Evolutionary conservation across 2,113 vertebrate species (phyloP), one percentile per base, ranked within the genome.

Genomic region (Macheiramphus alcinus): DNA sequence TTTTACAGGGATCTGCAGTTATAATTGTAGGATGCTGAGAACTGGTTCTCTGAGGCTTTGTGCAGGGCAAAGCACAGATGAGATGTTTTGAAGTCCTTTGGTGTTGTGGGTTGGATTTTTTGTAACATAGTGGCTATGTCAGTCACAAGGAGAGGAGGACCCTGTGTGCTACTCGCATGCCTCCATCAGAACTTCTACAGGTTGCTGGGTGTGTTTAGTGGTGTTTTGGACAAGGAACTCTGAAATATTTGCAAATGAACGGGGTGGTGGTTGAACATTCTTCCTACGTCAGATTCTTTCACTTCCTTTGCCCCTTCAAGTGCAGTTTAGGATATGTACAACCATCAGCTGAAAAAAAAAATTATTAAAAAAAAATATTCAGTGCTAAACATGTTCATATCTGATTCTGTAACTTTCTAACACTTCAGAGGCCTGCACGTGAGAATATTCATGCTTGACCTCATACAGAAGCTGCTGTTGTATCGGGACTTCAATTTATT

Each of bases 131-230:
- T 38, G n/a, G 13, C 6, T 32, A 13, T 5, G 2, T 58, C 22
- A n/a, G 15, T 66, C 26, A 50, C 7, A 32, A 53, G 32, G 16
- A 86, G 43, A 75, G 10, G 11, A 63, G 9, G 31, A 55, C 23
- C 3, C 3, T 62, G 18, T 26, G 18, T 71, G 6, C 20, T 76
- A 29, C 12, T 88, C 0, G 0, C 10, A 3, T 52, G 19, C 17
- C 22, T 91, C 42, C 1, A 1, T 61, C n/a, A n/a, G 59, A 86
- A 66, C 22, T 61, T 66, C 6, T 32, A 0, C n/a, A 1, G 3
- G 8, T 36, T 21, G 3, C 12, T 81, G 38, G 2, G 1, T 71
- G 27, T 47, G 25, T 50, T 84, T 21, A 15, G 26, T 62, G 23
- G 17, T 52, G 13, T 22, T 75, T 86, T 7, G 50, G 62, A 50